phyloP scores from a whole-genome alignment of 2,888 invertebrate species.

The Strigamia transsilvanica region DNA sequence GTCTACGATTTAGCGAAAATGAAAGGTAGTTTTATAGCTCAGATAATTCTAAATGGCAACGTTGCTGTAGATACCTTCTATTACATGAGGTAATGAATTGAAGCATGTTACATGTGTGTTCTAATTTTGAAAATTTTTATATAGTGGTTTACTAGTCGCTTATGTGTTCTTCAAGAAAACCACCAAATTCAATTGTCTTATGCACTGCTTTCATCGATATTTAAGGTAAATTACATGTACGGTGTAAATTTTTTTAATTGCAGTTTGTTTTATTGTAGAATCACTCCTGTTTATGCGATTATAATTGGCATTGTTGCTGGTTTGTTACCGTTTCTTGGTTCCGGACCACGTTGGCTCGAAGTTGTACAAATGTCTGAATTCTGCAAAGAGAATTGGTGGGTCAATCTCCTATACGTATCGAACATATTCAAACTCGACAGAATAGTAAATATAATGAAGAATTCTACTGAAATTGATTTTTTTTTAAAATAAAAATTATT shows the following conservation, averaged over 20 bases:
- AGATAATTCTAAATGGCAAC: not conserved
- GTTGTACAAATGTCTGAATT: not conserved
- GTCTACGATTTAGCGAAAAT: too few species aligned
- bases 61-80: not conserved
- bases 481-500: not conserved
- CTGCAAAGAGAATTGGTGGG: slow-evolving; percentile 27
- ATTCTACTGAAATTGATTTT: too few species aligned
- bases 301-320: not conserved
- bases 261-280: not conserved
- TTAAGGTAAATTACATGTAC: too few species aligned
- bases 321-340: not conserved
- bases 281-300: slow-evolving; percentile 34
- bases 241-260: too few species aligned
- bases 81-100: not conserved
- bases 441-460: not conserved
- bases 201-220: too few species aligned
- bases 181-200: too few species aligned
- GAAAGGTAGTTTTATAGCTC: not conserved
- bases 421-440: not conserved
- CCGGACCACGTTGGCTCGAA: slow-evolving; percentile 21
- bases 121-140: too few species aligned
- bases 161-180: too few species aligned
- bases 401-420: slow-evolving; percentile 10
- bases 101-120: too few species aligned
- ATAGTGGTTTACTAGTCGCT: too few species aligned